Evolutionary conservation across 1,140 invertebrate genomes (phyloP).

Genomic region (Popillia japonica): DNA sequence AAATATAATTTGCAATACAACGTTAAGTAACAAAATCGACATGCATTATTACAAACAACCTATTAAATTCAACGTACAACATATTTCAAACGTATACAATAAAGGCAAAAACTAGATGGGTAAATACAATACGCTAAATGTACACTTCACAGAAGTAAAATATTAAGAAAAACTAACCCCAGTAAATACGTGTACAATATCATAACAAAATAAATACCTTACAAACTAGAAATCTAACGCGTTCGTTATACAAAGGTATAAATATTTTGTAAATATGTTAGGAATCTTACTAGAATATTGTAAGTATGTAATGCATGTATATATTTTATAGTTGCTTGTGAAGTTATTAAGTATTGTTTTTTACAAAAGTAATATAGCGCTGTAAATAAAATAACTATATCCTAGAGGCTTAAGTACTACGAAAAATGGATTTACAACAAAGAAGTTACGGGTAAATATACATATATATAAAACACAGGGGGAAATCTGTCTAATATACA

Average conservation of each 20-base stretch:
- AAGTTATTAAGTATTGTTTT: background rate
- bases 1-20: conserved; percentile 22
- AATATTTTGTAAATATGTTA: conserved; percentile 15
- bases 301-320: background rate
- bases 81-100: no score
- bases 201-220: conserved; percentile 23
- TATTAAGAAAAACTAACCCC: background rate
- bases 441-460: background rate
- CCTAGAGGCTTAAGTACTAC: conserved; percentile 11
- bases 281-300: background rate
- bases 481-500: background rate
- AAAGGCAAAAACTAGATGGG: conserved; percentile 9
- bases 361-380: background rate
- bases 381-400: background rate
- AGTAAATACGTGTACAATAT: conserved; percentile 24
- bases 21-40: conserved; percentile 21
- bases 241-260: conserved; percentile 20
- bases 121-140: conserved; percentile 26
- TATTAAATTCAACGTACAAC: conserved; percentile 33
- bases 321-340: conserved; percentile 15
- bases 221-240: conserved; percentile 17
- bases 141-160: conserved; percentile 23
- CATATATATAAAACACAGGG: background rate
- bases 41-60: conserved; percentile 26
- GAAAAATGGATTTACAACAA: background rate